Evolutionary conservation across 2,113 vertebrate genomes (phyloP).

Genomic region (Mesoclemmys tuberculata): DNA sequence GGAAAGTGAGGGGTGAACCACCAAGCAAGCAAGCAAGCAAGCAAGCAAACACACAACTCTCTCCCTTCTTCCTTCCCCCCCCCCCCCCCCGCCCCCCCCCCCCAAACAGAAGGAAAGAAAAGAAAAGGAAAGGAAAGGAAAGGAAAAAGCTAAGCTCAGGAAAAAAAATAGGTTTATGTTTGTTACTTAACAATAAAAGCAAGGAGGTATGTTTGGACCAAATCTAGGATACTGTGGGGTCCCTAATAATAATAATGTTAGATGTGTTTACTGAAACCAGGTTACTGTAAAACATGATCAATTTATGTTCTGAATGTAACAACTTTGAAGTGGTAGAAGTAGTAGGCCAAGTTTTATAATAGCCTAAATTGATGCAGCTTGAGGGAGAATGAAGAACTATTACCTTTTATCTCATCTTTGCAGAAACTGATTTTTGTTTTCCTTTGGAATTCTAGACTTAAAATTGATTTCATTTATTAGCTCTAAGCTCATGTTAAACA

Average conservation of each 20-base stretch:
- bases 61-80: no score
- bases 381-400: background rate
- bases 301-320: conserved; percentile 50
- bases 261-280: conserved; percentile 7
- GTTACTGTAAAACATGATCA: background rate
- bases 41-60: no score
- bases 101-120: no score
- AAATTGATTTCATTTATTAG: conserved; percentile 56
- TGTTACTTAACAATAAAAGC: conserved; percentile 18
- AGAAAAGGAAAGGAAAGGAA: no score
- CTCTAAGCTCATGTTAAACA: conserved; percentile 42
- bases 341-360: conserved; percentile 22
- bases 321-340: conserved; percentile 23
- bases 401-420: conserved; percentile 20
- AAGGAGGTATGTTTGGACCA: background rate
- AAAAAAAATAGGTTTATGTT: conserved; percentile 6
- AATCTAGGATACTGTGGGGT: conserved; percentile 1
- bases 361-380: conserved; percentile 28
- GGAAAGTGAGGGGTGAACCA: background rate
- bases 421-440: conserved; percentile 22
- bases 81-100: no score
- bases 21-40: background rate
- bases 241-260: background rate
- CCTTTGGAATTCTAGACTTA: conserved; percentile 45
- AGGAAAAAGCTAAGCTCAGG: background rate